phyloP scores from a whole-genome alignment of 2,888 invertebrate genomes.

The Pteria penguin region DNA sequence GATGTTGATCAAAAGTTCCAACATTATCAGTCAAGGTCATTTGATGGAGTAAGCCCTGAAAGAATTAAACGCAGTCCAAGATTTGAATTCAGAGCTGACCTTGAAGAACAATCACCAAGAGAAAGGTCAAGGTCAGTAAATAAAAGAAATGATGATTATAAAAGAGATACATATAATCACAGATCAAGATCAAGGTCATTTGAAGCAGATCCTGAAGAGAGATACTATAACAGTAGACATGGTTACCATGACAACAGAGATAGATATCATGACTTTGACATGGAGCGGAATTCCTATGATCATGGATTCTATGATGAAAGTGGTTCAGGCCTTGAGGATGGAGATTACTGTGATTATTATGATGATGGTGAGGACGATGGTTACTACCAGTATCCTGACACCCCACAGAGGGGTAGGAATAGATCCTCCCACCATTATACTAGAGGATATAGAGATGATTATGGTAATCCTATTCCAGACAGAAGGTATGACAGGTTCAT shows the following conservation, averaged over 20 bases:
- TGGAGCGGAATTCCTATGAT: slow-evolving; percentile 11
- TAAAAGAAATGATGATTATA: not conserved
- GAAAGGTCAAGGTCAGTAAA: slow-evolving; percentile 26
- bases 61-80: slow-evolving; percentile 28
- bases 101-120: not conserved
- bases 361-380: slow-evolving; percentile 43
- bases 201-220: not conserved
- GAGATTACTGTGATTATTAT: slow-evolving; percentile 13
- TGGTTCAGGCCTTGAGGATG: slow-evolving; percentile 20
- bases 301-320: slow-evolving; percentile 26
- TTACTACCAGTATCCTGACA: slow-evolving; percentile 1
- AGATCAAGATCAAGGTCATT: slow-evolving; percentile 17
- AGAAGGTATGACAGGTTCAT: slow-evolving; percentile 38
- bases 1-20: slow-evolving; percentile 5
- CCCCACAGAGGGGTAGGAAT: not conserved
- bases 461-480: slow-evolving; percentile 34
- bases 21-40: slow-evolving; percentile 45
- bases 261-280: not conserved
- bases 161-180: not conserved
- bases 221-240: not conserved
- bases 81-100: slow-evolving; percentile 17
- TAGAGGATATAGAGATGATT: not conserved
- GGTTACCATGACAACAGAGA: slow-evolving; percentile 2
- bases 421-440: not conserved
- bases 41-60: slow-evolving; percentile 49